phyloP scores from a whole-genome alignment of 2,888 invertebrate genomes.

The Sepioteuthis lessoniana region DNA sequence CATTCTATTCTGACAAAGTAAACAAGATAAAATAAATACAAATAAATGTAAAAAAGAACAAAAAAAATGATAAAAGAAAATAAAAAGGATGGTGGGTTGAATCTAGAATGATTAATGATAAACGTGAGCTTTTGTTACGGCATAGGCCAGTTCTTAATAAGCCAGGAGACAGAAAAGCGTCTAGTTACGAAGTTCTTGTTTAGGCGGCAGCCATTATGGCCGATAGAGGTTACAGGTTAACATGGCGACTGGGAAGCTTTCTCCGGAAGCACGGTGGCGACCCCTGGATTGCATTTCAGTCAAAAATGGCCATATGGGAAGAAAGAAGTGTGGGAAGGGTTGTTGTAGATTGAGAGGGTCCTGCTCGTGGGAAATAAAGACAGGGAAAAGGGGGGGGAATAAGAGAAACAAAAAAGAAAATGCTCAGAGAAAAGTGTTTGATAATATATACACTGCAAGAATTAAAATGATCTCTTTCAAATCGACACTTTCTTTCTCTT shows the following conservation, averaged over 20 bases:
- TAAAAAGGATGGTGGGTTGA: background rate
- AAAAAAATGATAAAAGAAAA: background rate
- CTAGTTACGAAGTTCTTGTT: background rate
- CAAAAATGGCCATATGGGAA: background rate
- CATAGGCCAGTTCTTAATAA: background rate
- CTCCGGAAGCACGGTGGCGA: slow-evolving; percentile 10
- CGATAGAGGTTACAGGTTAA: slow-evolving; percentile 10
- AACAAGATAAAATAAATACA: background rate
- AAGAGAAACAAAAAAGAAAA: background rate
- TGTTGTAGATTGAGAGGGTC: background rate
- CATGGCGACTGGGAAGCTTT: background rate
- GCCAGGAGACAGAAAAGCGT: slow-evolving; percentile 1
- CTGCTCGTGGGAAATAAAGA: background rate
- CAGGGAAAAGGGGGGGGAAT: background rate
- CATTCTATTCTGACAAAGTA: background rate
- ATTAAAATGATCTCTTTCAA: too few species aligned
- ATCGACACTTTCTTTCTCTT: too few species aligned
- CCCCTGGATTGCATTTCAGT: background rate
- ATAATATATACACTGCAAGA: too few species aligned
- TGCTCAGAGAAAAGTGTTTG: too few species aligned
- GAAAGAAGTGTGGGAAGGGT: background rate
- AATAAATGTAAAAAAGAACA: background rate
- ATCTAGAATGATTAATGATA: background rate
- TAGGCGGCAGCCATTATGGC: background rate
- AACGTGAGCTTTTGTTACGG: background rate